Percentiles rank a stretch among this genome's conserved stretches.
Evolutionary conservation across 2,113 vertebrate species (phyloP).

Genomic region (Pao palembangensis): DNA sequence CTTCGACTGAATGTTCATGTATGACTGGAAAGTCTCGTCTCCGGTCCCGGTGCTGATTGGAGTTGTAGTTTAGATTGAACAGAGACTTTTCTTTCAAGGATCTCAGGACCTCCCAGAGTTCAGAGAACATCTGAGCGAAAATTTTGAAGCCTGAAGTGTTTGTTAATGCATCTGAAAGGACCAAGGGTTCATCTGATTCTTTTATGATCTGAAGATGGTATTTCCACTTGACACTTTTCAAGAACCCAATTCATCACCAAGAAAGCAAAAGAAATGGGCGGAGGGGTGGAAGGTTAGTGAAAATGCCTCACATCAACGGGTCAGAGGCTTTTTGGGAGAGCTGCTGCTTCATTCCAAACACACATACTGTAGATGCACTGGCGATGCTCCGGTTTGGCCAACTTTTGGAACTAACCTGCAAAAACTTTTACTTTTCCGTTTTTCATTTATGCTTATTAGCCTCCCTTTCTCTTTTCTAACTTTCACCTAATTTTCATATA

Average conservation of each 20-base stretch:
- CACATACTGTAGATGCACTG: too few species aligned
- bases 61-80: conserved; percentile 25
- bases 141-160: conserved; percentile 1
- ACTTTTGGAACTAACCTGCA: not conserved
- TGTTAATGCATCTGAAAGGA: conserved; percentile 42
- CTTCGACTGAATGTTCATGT: too few species aligned
- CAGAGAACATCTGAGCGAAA: not conserved
- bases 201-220: conserved; percentile 47
- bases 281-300: too few species aligned
- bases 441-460: not conserved
- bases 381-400: too few species aligned
- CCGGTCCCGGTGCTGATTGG: too few species aligned
- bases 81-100: conserved; percentile 11
- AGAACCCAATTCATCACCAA: conserved; percentile 57
- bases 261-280: conserved; percentile 43
- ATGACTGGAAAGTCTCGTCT: too few species aligned
- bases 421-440: not conserved
- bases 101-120: not conserved
- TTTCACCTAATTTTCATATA: conserved; percentile 21
- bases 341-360: too few species aligned
- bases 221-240: conserved; percentile 41
- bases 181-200: conserved; percentile 37
- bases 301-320: too few species aligned
- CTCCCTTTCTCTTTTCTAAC: conserved; percentile 5
- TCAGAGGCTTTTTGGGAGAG: too few species aligned